Evolutionary conservation across 2,797 vertebrate species (phyloP), one percentile per base, ranked within the genome.

Genomic region (Podargus strigoides): DNA sequence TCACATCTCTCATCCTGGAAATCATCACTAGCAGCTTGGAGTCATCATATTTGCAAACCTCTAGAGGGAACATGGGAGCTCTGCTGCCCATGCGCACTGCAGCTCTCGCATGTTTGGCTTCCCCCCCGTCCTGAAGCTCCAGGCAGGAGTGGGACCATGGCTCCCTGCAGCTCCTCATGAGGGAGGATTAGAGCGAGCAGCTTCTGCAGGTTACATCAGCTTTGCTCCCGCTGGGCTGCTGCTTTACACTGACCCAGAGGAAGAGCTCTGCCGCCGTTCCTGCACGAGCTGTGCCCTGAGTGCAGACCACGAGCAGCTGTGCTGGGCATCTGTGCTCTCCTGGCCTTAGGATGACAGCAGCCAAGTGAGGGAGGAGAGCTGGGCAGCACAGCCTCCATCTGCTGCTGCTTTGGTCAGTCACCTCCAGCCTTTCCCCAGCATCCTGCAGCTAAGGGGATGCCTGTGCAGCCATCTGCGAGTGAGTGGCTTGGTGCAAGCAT

Each of bases 1-100:
- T 92, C 64, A 21, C 82, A 83, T 85, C 66, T 83, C 93, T 95
- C 87, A 85, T 83, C 53, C 93, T 91, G 82, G 82, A 86, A 94
- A 85, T 58, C 85, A 88, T 88, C 93, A 89, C 34, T 17, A 95
- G 92, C 86, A 83, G 62, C 91, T 93, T 56, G 81, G 63, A 92
- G 87, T 34, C 89, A 70, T 66, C 91, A 56, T 5, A 14, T 32
- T 23, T 12, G 17, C 89, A 89, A 58, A 53, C n/a, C 91, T 85
- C 78, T 69, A 37, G 85, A 84, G 94, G 87, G 72, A 92, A 60
- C 0, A 32, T 32, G 90, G 94, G 79, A 73, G 46, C 72, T 76
- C 69, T 23, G 36, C 93, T 87, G 87, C 85, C 87, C 79, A 59
- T 64, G 21, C 6, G 1, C 8, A 0, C 47, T 73, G 81, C 67